phyloP scores from a whole-genome alignment of 2,113 vertebrate species.

The Elanoides forficatus region DNA sequence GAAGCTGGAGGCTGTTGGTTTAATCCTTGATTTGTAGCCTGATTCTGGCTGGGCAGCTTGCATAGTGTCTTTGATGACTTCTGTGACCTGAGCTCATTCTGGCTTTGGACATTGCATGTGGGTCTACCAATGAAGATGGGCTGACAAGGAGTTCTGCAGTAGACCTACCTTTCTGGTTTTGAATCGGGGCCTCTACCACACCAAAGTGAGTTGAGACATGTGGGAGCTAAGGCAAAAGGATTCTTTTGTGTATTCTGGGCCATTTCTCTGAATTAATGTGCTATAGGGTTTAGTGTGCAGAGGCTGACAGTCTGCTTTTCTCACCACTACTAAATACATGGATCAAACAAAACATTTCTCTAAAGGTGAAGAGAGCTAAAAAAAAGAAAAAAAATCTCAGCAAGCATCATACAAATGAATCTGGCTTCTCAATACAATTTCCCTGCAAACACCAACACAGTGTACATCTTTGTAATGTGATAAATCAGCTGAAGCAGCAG shows the following conservation, averaged over 20 bases:
- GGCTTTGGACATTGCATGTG: neutral
- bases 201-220: too few relatives aligned
- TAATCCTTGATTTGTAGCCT: fast-evolving
- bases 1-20: neutral
- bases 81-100: neutral
- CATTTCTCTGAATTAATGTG: neutral
- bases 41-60: neutral
- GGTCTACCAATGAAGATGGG: fast-evolving
- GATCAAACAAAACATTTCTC: constrained; percentile 16
- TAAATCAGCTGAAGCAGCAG: constrained; percentile 53
- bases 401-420: constrained; percentile 42
- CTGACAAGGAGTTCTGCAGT: neutral
- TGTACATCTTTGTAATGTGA: constrained; percentile 18
- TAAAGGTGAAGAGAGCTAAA: neutral
- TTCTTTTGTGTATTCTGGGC: neutral
- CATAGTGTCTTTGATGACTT: fast-evolving
- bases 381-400: neutral
- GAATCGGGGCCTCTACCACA: fast-evolving
- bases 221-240: neutral
- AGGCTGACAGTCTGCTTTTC: neutral
- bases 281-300: neutral
- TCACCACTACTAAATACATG: neutral
- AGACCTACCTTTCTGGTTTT: neutral
- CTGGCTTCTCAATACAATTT: constrained; percentile 1
- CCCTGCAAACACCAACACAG: neutral